phyloP scores from a whole-genome alignment of 2,113 vertebrate species.

The Hippocampus comes region DNA sequence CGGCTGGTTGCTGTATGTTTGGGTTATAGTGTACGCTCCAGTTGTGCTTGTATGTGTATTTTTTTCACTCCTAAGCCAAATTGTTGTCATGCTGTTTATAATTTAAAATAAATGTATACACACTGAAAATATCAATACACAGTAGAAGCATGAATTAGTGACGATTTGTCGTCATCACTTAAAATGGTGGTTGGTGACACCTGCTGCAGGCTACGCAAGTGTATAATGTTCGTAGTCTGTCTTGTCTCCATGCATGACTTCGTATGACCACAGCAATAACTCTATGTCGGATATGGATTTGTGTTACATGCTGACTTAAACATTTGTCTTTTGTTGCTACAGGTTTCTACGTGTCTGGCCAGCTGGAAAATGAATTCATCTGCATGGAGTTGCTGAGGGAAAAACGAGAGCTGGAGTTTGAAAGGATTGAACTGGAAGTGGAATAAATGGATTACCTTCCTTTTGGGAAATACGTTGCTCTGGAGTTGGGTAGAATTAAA shows the following conservation, averaged over 20 bases:
- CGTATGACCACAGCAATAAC: not conserved
- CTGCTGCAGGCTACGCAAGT: too few species aligned
- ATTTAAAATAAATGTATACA: not conserved
- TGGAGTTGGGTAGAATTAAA: slow-evolving; percentile 60
- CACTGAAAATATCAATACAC: too few species aligned
- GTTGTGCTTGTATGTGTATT: not conserved
- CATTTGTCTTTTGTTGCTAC: slow-evolving; percentile 47
- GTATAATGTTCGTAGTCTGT: not conserved
- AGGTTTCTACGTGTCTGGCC: slow-evolving; percentile 49
- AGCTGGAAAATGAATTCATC: slow-evolving; percentile 44
- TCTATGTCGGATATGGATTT: not conserved
- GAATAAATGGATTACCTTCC: slow-evolving; percentile 67
- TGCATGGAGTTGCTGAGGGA: slow-evolving; percentile 51
- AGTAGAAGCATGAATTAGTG: too few species aligned
- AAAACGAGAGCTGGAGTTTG: slow-evolving; percentile 39
- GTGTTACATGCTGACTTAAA: slow-evolving; percentile 29
- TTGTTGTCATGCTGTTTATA: not conserved
- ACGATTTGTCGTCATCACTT: too few species aligned
- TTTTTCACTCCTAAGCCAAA: not conserved
- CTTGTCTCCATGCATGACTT: too few species aligned
- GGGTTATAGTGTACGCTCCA: not conserved
- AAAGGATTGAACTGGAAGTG: slow-evolving; percentile 54
- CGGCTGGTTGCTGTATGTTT: not conserved
- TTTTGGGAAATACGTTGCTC: slow-evolving; percentile 57
- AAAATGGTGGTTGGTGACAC: too few species aligned